Evolutionary conservation across 2,888 invertebrate species (phyloP), one percentile per base, ranked within the genome.

Genomic region (Tipula vernalis): DNA sequence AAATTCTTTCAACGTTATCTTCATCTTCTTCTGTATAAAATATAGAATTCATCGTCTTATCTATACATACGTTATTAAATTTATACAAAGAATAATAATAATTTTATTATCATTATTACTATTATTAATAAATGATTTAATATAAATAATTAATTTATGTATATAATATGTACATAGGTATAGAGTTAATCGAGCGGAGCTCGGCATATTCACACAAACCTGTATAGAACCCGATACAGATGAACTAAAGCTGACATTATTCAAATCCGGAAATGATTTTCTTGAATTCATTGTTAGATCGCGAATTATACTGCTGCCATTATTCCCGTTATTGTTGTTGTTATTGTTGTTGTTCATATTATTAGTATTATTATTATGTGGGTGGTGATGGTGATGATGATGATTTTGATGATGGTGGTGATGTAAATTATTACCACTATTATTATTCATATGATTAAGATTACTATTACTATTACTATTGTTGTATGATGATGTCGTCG

Each of bases 201-300:
- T 57, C 71, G 71, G 5, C 39, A 6, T 6, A 39, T 28, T 28
- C 28, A 71, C 28, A 87, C 90, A 90, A 89, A 91, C 91, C 91
- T 91, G 91, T 88, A 91, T 71, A 87, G 84, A 84, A 84, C 84
- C 84, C 28, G 91, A 90, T 87, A 91, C 90, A n/a, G 91, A 91
- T 87, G 91, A 91, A 88, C 91, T 91, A 88, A 91, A 91, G 88
- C 91, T 91, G 87, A 90, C 90, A 88, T 91, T 91, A 89, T 91
- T 90, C 87, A 89, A 89, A 88, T 90, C 89, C 87, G 90, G 89
- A 87, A 89, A 90, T 87, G 90, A 90, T 87, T 90, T 90, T 88
- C 90, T 88, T 88, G 85, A 42, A 85, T 41, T 85, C 28, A 85
- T 41, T 6, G 39, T 85, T 18, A 42, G 18, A 15, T 85, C 85